Base-by-base conservation (phyloP, 1,140 invertebrate genomes). In the Meloidogyne exigua region DNA sequence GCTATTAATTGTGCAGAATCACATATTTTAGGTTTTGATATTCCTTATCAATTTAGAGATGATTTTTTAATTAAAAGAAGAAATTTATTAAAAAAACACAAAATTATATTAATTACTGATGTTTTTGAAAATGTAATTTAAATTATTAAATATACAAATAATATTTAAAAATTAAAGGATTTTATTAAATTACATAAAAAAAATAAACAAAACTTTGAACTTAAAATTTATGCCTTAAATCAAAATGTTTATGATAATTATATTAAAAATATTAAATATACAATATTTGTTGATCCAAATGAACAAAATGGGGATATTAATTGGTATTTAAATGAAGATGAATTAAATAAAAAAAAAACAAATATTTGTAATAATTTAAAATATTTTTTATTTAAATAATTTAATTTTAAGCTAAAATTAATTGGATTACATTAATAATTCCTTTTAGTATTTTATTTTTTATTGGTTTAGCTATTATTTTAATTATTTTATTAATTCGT, bases 401-500 rank as follows among this genome's bases (percentile, higher is more conserved):
- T 57, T n/a, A n/a, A 57, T 0, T n/a, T 57, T 57, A 15, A 57
- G 18, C 15, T 5, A 21, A 7, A n/a, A 57, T 57, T 57, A 57
- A 57, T 57, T 57, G 49, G 49, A 18, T n/a, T 57, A 1, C n/a
- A n/a, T n/a, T 57, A 57, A 57, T 57, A n/a, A 57, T 57, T n/a
- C 49, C 49, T 57, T 18, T 7, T 57, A n/a, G 18, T n/a, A 57
- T 57, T 57, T 1, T n/a, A n/a, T 57, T 57, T n/a, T 57, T 57
- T 57, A n/a, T 57, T n/a, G 18, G 49, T n/a, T 57, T 57, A 57
- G 49, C 49, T 57, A n/a, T n/a, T 57, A n/a, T 57, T n/a, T 57
- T 57, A n/a, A n/a, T 57, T 57, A 57, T 57, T n/a, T 18, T 57
- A n/a, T 57, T 57, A 57, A 57, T 57, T 57, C 49, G 49, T 57